Percentiles rank a stretch among this genome's conserved stretches.
Conservation (phyloP, 2,113 vertebrate genomes). For the Guaruba guarouba region DNA sequence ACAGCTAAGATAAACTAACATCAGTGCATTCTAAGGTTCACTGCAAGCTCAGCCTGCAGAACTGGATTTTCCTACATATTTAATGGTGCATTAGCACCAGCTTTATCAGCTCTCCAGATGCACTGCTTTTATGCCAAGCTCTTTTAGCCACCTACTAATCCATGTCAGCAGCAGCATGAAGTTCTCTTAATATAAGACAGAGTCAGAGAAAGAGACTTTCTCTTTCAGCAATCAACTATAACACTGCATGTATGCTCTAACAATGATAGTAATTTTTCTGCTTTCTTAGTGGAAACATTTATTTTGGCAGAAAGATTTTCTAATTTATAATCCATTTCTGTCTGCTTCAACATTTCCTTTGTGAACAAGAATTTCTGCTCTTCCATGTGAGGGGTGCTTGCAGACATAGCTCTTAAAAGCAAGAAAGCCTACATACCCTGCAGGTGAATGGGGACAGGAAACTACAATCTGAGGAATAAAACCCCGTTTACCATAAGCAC, state of each 20-base stretch:
- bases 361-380: neutral
- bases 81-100: neutral
- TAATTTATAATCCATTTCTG: neutral
- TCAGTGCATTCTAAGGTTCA: neutral
- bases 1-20: neutral
- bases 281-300: neutral
- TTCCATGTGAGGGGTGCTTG: neutral
- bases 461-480: neutral
- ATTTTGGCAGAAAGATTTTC: conserved; percentile 3
- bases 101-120: conserved; percentile 3
- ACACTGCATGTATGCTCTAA: neutral
- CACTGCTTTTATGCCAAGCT: neutral
- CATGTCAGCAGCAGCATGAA: neutral
- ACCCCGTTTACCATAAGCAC: neutral
- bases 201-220: neutral
- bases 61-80: conserved; percentile 9
- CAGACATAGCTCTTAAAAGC: neutral
- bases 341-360: neutral
- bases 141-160: conserved; percentile 25
- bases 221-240: neutral
- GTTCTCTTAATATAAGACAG: neutral
- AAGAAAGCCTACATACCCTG: neutral
- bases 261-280: neutral
- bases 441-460: neutral
- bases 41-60: neutral